Evolutionary conservation across 2,113 vertebrate genomes (phyloP).

Genomic region (Neogale vison): DNA sequence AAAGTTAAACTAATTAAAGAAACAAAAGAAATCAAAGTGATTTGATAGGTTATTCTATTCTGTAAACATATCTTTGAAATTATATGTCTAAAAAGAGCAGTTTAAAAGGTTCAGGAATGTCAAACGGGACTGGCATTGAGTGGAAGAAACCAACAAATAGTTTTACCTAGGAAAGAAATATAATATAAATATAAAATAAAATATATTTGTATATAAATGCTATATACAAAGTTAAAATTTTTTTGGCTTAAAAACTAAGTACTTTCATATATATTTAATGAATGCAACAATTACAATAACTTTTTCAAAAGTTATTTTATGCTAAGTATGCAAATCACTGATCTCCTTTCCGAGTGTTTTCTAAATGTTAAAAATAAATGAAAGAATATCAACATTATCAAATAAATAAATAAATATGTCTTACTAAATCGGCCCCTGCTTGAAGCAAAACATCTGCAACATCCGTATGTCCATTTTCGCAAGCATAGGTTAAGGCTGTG

Average conservation of each 20-base stretch:
- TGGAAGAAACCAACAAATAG: background rate
- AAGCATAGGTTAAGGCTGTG: conserved; percentile 97
- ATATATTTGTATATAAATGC: no score
- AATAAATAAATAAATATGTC: conserved; percentile 58
- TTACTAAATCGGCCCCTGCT: conserved; percentile 97
- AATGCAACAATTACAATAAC: conserved; percentile 14
- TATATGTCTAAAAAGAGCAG: conserved; percentile 34
- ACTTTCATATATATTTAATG: conserved; percentile 46
- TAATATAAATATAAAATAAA: no score
- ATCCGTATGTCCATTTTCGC: conserved; percentile 99
- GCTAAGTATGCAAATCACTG: conserved; percentile 23
- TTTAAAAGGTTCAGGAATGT: conserved; percentile 37
- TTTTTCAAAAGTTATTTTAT: conserved; percentile 42
- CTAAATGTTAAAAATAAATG: conserved; percentile 53
- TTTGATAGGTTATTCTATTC: conserved; percentile 22
- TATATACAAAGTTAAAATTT: no score
- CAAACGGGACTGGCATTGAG: background rate
- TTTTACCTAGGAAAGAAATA: conserved; percentile 42
- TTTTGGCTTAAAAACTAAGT: background rate
- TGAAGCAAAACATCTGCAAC: conserved; percentile 98
- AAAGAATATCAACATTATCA: background rate
- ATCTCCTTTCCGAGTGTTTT: conserved; percentile 30
- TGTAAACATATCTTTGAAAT: conserved; percentile 26
- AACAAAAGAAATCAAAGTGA: conserved; percentile 55
- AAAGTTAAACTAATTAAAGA: conserved; percentile 34